Evolutionary conservation across 2,113 vertebrate genomes (phyloP).

Genomic region (Corvus moneduloides): DNA sequence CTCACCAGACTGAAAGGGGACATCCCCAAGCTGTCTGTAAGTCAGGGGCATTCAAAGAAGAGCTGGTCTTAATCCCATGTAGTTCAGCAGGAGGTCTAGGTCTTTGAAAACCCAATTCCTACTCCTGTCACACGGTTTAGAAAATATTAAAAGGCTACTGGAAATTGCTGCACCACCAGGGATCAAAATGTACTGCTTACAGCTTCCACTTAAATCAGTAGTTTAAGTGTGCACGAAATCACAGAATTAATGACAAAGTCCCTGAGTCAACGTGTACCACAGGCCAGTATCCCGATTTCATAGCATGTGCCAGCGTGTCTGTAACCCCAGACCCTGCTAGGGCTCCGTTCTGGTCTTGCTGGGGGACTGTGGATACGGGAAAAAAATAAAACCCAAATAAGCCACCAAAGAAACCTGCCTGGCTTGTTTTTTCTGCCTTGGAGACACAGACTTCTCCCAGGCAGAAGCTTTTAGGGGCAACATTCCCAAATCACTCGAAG

Average conservation of each 20-base stretch:
- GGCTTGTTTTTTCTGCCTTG: not conserved
- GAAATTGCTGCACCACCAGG: not conserved
- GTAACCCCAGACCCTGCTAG: not conserved
- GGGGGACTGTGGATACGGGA: not conserved
- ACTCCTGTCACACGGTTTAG: not conserved
- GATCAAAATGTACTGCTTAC: not conserved
- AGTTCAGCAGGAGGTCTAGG: not conserved
- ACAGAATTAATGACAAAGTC: not conserved
- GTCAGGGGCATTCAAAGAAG: not conserved
- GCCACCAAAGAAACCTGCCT: not conserved
- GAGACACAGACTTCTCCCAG: not conserved
- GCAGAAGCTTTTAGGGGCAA: slow-evolving; percentile 21
- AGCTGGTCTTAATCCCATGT: not conserved
- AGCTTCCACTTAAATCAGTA: not conserved
- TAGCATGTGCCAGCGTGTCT: rapidly evolving
- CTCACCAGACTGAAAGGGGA: not conserved
- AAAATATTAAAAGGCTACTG: not conserved
- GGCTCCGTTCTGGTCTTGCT: not conserved
- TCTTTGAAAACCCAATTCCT: not conserved
- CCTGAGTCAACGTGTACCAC: not conserved
- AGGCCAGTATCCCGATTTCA: not conserved
- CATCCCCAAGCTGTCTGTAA: not conserved
- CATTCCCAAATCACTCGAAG: not conserved
- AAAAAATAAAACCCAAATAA: not conserved
- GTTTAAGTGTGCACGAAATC: not conserved